Evolutionary conservation across 2,113 vertebrate species (phyloP).

Genomic region (Hippocampus comes): DNA sequence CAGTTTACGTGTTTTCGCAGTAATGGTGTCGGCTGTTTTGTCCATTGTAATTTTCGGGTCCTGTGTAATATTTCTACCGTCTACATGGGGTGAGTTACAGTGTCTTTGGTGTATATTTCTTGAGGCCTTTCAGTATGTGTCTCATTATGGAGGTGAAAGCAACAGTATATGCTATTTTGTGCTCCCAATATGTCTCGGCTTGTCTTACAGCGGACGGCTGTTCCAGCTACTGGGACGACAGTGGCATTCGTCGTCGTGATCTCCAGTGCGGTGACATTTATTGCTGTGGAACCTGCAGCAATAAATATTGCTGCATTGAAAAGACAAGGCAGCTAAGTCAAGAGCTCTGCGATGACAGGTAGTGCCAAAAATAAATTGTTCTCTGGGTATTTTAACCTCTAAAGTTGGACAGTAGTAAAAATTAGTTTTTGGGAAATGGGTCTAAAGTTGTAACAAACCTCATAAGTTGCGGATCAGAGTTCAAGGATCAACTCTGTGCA

Average conservation of each 20-base stretch:
- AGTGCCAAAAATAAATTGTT: background rate
- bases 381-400: background rate
- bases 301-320: slow-evolving; percentile 31
- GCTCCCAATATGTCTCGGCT: background rate
- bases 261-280: background rate
- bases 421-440: too few species aligned
- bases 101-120: background rate
- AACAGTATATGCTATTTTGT: background rate
- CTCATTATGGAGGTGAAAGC: background rate
- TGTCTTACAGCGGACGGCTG: slow-evolving; percentile 30
- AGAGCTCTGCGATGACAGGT: background rate
- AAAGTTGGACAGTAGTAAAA: background rate
- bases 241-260: accelerated
- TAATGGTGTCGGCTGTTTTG: slow-evolving; percentile 10
- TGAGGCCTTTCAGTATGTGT: too few species aligned
- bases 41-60: slow-evolving; percentile 25
- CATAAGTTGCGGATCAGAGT: too few species aligned
- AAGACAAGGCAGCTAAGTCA: background rate
- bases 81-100: slow-evolving; percentile 37
- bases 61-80: slow-evolving; percentile 17
- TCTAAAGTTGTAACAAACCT: too few species aligned
- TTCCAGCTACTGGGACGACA: accelerated
- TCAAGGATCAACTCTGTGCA: too few species aligned
- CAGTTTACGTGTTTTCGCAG: slow-evolving; percentile 10
- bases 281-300: slow-evolving; percentile 39